These are phyloP conservation scores for Papilio polyxenes DNA, from an alignment of 1,140 invertebrate species.

Conservation along the genomic window DNA sequence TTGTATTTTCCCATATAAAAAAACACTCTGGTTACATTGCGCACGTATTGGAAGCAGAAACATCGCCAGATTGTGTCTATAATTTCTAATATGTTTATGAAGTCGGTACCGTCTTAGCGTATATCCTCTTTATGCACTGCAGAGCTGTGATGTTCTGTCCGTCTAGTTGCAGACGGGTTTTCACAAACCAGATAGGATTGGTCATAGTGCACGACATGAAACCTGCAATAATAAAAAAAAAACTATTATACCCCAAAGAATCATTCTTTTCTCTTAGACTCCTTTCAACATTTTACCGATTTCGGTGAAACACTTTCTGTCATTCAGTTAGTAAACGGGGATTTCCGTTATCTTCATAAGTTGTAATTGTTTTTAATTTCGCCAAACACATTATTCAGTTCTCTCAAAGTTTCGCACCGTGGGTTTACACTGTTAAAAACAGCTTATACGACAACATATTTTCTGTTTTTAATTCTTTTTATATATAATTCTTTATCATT, in stretches of 20 bases:
- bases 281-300: neutral
- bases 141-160: conserved; percentile 89
- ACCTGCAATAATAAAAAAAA: conserved; percentile 84
- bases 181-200: conserved; percentile 99
- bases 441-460: too few species aligned
- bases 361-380: neutral
- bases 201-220: conserved; percentile 97
- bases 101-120: conserved; percentile 84
- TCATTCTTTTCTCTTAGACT: neutral
- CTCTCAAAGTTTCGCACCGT: too few species aligned
- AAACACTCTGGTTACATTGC: neutral
- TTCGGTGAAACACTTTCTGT: too few species aligned
- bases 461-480: too few species aligned
- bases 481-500: too few species aligned
- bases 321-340: neutral
- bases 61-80: neutral
- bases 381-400: neutral
- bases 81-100: neutral
- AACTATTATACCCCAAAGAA: neutral
- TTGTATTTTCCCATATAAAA: neutral
- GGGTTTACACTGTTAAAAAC: too few species aligned
- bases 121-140: conserved; percentile 91
- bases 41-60: neutral
- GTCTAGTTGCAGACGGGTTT: conserved; percentile 98
- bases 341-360: neutral